Conservation (phyloP, 92 coral and sea anemone genomes). For the Zoanthus solanderi region DNA sequence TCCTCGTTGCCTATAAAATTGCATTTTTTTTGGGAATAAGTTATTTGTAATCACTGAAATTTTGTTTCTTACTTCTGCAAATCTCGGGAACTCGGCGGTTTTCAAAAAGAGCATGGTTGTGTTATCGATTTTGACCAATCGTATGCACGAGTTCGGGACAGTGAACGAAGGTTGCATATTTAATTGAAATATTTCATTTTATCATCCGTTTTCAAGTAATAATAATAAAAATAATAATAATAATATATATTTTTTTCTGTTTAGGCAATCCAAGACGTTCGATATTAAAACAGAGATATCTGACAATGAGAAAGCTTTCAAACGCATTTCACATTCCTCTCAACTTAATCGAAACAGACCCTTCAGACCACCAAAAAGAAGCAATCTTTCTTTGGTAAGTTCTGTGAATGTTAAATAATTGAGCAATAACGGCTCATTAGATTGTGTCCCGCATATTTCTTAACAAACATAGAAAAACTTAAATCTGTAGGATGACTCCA, state of each 20-base stretch:
- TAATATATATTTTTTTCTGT: not conserved
- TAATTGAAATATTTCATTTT: not conserved
- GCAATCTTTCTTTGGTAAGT: slow-evolving; percentile 75
- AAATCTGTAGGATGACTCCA: not conserved
- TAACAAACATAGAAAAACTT: no score
- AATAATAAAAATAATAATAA: not conserved
- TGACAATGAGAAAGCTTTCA: slow-evolving; percentile 69
- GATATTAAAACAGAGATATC: slow-evolving; percentile 52
- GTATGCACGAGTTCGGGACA: no score
- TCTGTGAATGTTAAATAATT: not conserved
- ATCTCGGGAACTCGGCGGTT: no score
- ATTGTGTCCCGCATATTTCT: no score
- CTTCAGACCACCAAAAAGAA: slow-evolving; percentile 80
- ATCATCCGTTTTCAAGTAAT: not conserved
- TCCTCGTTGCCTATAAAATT: no score
- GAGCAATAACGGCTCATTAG: not conserved
- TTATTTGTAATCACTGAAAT: no score
- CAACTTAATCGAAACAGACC: slow-evolving; percentile 78
- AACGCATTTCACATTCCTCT: slow-evolving; percentile 77
- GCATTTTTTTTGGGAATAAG: no score
- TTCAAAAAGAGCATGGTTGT: no score
- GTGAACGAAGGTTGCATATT: no score
- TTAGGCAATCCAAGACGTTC: slow-evolving; percentile 77
- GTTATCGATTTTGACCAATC: no score
- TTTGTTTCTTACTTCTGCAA: no score